These are phyloP conservation scores for Paratilapia polleni DNA, from an alignment of 2,113 vertebrate species.

Conservation along the genomic window DNA sequence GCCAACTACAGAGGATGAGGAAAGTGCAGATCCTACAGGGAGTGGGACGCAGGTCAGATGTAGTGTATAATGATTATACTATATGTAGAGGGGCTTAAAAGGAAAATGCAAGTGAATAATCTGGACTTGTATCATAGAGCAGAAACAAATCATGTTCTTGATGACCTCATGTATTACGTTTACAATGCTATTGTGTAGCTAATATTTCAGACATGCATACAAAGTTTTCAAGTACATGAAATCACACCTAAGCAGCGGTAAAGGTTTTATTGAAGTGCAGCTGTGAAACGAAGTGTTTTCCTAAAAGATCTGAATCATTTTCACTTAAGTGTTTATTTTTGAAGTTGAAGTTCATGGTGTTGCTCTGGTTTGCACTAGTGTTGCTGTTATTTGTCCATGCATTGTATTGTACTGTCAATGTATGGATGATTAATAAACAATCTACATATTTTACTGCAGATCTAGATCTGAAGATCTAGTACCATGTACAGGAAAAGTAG, in stretches of 20 bases:
- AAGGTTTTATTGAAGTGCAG: no score
- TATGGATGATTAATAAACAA: slow-evolving; percentile 14
- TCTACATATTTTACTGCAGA: slow-evolving; percentile 57
- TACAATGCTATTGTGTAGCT: not conserved
- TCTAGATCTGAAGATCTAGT: slow-evolving; percentile 78
- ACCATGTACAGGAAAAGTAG: slow-evolving; percentile 82
- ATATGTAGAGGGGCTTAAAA: not conserved
- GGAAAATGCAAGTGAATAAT: no score
- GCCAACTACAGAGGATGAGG: slow-evolving; percentile 84
- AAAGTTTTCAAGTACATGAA: no score
- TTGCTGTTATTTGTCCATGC: no score
- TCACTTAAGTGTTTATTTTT: no score
- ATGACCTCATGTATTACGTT: not conserved
- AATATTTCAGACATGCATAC: no score
- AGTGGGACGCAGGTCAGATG: slow-evolving; percentile 64
- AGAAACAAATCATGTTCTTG: not conserved
- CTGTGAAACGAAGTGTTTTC: no score
- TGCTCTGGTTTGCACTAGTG: no score
- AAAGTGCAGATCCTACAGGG: slow-evolving; percentile 82
- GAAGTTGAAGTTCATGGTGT: no score
- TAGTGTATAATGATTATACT: not conserved
- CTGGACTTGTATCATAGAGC: not conserved
- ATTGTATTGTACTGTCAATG: not conserved
- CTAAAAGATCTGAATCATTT: no score
- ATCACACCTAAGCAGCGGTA: no score